A percentile compares a stretch with the other conserved stretches of the same genome.
phyloP scores from a whole-genome alignment of 2,888 invertebrate species.

The Heterodera filipjevi region DNA sequence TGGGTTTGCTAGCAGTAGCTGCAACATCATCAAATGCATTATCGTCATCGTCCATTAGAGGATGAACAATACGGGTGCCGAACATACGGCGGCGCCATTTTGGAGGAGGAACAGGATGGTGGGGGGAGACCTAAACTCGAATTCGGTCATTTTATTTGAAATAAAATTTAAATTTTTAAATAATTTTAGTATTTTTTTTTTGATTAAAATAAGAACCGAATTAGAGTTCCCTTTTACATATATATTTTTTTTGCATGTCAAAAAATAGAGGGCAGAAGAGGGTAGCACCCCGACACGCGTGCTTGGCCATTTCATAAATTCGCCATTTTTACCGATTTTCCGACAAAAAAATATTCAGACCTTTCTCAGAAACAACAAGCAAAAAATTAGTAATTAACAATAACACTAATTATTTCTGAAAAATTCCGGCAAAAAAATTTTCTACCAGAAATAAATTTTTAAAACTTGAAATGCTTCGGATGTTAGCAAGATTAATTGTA shows the following conservation, averaged over 20 bases:
- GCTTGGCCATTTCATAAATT: no score
- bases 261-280: not conserved
- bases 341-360: no score
- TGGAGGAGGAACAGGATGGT: not conserved
- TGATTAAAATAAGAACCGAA: conserved; percentile 16
- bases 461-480: no score
- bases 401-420: no score
- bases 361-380: no score
- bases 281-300: no score
- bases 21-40: not conserved
- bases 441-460: no score
- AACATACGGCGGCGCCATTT: conserved; percentile 23
- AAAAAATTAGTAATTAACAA: no score
- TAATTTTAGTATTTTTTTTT: not conserved
- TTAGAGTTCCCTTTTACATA: conserved; percentile 19
- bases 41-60: not conserved
- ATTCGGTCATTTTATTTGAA: conserved; percentile 7
- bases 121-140: conserved; percentile 22
- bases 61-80: conserved; percentile 9
- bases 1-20: not conserved
- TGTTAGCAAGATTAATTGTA: no score
- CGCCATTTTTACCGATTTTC: no score
- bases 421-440: no score
- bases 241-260: not conserved
- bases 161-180: not conserved